Evolutionary conservation across 2,113 vertebrate species (phyloP).

Genomic region (Antigone vipio): DNA sequence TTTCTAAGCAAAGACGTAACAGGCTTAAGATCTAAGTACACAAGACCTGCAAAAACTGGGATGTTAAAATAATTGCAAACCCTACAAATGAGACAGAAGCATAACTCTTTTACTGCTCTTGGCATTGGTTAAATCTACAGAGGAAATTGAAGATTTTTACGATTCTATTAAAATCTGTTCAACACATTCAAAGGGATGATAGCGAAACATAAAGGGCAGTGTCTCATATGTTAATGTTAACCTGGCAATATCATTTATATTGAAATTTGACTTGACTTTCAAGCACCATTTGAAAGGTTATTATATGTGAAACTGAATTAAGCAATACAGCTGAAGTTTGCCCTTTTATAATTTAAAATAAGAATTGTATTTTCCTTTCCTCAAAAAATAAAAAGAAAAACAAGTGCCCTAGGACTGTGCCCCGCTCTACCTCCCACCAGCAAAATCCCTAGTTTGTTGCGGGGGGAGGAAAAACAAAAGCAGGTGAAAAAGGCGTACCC

Average conservation of each 20-base stretch:
- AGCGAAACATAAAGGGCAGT: constrained; percentile 55
- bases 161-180: constrained; percentile 57
- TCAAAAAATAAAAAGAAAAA: background rate
- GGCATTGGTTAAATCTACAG: constrained; percentile 44
- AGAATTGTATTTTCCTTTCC: background rate
- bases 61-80: constrained; percentile 25
- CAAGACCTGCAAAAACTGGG: background rate
- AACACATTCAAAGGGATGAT: background rate
- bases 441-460: background rate
- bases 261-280: constrained; percentile 64
- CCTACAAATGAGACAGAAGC: background rate
- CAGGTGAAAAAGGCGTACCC: background rate
- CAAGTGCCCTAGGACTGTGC: background rate
- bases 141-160: constrained; percentile 66
- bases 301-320: constrained; percentile 53
- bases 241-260: constrained; percentile 44
- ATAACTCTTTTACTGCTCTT: constrained; percentile 31
- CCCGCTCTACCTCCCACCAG: background rate
- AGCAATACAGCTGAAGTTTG: background rate
- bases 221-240: constrained; percentile 31
- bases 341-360: background rate
- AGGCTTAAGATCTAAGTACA: background rate
- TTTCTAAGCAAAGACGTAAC: background rate
- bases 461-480: background rate
- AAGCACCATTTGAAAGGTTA: constrained; percentile 64